These are phyloP conservation scores for Scaptodrosophila latifasciaeformis DNA, from an alignment of 2,888 invertebrate genomes.

Conservation along the genomic window DNA sequence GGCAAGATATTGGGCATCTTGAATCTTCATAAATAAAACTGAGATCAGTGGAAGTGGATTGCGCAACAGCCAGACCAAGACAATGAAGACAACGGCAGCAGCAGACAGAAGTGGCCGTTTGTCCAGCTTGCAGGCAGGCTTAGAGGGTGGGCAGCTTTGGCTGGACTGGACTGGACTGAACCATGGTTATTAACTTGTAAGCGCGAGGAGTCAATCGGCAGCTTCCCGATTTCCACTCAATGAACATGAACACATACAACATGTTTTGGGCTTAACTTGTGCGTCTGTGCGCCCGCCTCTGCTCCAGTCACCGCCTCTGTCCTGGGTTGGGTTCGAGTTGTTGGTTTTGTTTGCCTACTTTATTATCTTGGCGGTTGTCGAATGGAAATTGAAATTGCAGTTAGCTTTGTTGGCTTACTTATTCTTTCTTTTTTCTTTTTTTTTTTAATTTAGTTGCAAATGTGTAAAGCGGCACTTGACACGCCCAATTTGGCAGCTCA, in stretches of 20 bases:
- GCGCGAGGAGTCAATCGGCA: too few relatives aligned
- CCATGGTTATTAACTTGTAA: too few relatives aligned
- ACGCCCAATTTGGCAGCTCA: slow-evolving; percentile 74
- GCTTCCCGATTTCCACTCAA: slow-evolving; percentile 20
- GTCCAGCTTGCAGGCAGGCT: too few relatives aligned
- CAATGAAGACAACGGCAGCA: background rate
- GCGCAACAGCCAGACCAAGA: slow-evolving; percentile 61
- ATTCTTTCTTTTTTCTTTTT: too few relatives aligned
- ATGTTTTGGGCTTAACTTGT: slow-evolving; percentile 60
- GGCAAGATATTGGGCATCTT: slow-evolving; percentile 11
- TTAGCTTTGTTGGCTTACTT: slow-evolving; percentile 39
- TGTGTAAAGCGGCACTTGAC: slow-evolving; percentile 70
- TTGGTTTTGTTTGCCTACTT: slow-evolving; percentile 49
- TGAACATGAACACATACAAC: slow-evolving; percentile 33
- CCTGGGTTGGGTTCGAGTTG: background rate
- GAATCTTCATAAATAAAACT: slow-evolving; percentile 71
- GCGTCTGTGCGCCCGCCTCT: slow-evolving; percentile 2
- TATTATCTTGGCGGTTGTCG: slow-evolving; percentile 60
- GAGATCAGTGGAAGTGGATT: slow-evolving; percentile 70
- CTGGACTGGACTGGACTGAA: background rate
- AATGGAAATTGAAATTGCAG: slow-evolving; percentile 69
- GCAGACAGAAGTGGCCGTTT: too few relatives aligned
- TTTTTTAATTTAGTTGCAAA: slow-evolving; percentile 72
- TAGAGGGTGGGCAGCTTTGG: slow-evolving; percentile 35
- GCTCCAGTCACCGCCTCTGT: slow-evolving; percentile 2